A percentile compares a stretch with the other conserved stretches of the same genome.
These are phyloP conservation scores for Ditula angustiorana DNA, from an alignment of 2,888 invertebrate genomes.

Conservation along the genomic window DNA sequence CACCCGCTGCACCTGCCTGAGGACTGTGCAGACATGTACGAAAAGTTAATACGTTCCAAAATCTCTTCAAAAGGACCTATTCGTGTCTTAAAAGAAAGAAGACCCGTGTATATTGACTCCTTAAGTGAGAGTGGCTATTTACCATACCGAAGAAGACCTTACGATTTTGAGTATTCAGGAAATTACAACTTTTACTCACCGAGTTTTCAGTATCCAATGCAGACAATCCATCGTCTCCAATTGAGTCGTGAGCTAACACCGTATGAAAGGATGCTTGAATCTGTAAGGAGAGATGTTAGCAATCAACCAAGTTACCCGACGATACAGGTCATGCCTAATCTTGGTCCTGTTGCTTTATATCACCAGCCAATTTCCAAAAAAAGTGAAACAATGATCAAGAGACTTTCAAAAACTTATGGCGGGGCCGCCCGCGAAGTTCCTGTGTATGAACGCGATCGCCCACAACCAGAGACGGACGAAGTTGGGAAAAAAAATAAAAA, in stretches of 20 bases:
- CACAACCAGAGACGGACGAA: neutral
- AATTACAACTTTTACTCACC: neutral
- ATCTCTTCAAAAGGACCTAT: constrained; percentile 50
- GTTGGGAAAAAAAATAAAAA: constrained; percentile 1
- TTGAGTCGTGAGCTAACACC: constrained; percentile 42
- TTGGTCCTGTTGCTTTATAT: constrained; percentile 68
- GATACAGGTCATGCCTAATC: constrained; percentile 57
- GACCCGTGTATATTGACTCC: constrained; percentile 27
- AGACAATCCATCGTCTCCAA: neutral
- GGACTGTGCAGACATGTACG: constrained; percentile 64
- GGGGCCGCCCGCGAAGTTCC: constrained; percentile 41
- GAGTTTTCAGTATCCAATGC: neutral
- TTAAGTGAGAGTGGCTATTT: neutral
- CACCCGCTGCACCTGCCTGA: constrained; percentile 74
- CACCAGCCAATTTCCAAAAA: constrained; percentile 67
- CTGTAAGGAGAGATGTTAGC: constrained; percentile 59
- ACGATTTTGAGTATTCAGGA: neutral
- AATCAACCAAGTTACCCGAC: constrained; percentile 59
- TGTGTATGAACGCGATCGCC: neutral
- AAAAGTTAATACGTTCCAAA: constrained; percentile 57
- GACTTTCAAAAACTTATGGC: constrained; percentile 57
- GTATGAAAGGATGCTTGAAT: constrained; percentile 60
- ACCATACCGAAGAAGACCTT: neutral
- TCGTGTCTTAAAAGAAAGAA: constrained; percentile 51
- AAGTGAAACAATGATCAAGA: constrained; percentile 62